Conservation (phyloP, 2,888 invertebrate genomes). For the Chymomyza caudatula region DNA sequence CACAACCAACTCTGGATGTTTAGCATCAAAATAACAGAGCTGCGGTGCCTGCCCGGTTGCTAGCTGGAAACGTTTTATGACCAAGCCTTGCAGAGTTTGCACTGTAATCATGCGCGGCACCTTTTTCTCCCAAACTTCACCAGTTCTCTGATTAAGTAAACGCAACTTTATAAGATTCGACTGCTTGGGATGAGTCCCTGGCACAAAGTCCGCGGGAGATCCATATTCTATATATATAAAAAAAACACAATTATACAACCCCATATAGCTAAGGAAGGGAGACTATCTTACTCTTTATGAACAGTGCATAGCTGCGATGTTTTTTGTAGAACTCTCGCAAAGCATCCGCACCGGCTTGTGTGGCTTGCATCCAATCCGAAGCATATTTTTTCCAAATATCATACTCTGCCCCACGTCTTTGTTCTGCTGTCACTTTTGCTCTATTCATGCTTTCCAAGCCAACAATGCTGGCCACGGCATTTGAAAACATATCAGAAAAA, state of each 20-base stretch:
- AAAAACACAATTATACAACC: not conserved
- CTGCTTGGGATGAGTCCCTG: slow-evolving; percentile 82
- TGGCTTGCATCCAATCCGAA: slow-evolving; percentile 83
- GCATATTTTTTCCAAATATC: slow-evolving; percentile 93
- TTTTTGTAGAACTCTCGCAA: slow-evolving; percentile 81
- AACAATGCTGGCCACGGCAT: slow-evolving; percentile 89
- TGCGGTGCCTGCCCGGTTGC: slow-evolving; percentile 66
- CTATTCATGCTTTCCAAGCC: slow-evolving; percentile 87
- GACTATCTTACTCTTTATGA: slow-evolving; percentile 84
- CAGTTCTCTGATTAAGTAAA: slow-evolving; percentile 79
- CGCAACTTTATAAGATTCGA: slow-evolving; percentile 84
- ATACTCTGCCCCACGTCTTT: slow-evolving; percentile 91
- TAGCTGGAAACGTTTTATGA: slow-evolving; percentile 86
- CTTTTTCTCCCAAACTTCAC: slow-evolving; percentile 82
- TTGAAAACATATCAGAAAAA: slow-evolving; percentile 86
- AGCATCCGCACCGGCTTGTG: slow-evolving; percentile 78
- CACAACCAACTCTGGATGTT: slow-evolving; percentile 84
- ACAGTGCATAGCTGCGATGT: slow-evolving; percentile 87
- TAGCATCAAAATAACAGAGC: slow-evolving; percentile 80
- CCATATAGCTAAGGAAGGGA: not conserved
- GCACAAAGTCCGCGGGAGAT: slow-evolving; percentile 87
- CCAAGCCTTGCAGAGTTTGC: slow-evolving; percentile 89
- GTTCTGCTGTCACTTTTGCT: slow-evolving; percentile 82
- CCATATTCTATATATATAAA: slow-evolving; percentile 85
- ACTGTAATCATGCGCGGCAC: slow-evolving; percentile 88